Percentiles rank a stretch among this genome's conserved stretches.
Evolutionary conservation across 1,140 invertebrate genomes (phyloP).

Genomic region (Drosophila willistoni): DNA sequence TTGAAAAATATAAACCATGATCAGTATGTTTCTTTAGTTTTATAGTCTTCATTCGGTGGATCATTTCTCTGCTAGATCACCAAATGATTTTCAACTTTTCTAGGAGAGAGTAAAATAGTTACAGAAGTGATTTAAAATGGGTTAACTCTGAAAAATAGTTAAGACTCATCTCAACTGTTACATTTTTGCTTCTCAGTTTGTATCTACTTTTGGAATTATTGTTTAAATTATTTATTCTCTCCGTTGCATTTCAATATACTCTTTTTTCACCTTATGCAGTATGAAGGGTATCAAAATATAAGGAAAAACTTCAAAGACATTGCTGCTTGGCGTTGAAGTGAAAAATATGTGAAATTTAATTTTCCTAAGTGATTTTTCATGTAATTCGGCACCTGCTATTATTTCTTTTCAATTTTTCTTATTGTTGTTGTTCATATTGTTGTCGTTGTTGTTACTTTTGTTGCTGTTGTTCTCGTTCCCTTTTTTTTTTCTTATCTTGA

Average conservation of each 20-base stretch:
- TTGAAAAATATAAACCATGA: too few relatives aligned
- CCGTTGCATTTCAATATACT: too few relatives aligned
- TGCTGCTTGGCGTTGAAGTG: conserved; percentile 65
- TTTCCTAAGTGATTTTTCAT: conserved; percentile 82
- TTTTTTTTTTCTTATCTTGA: conserved; percentile 63
- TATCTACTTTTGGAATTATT: too few relatives aligned
- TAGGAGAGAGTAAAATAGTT: too few relatives aligned
- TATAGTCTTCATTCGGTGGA: too few relatives aligned
- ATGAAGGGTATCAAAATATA: not conserved
- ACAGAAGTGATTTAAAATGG: too few relatives aligned
- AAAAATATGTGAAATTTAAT: conserved; percentile 82
- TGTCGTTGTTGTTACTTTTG: conserved; percentile 1
- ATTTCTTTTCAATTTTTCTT: conserved; percentile 73
- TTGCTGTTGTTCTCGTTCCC: conserved; percentile 30
- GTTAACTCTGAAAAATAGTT: too few relatives aligned
- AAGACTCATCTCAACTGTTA: too few relatives aligned
- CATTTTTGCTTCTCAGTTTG: too few relatives aligned
- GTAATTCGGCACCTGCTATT: conserved; percentile 81
- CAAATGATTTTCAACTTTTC: too few relatives aligned
- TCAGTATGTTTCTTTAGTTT: too few relatives aligned
- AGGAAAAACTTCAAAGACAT: conserved; percentile 67
- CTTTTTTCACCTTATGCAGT: not conserved
- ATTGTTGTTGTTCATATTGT: conserved; percentile 21
- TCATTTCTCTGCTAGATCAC: too few relatives aligned
- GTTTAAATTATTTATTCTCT: not conserved